phyloP scores from a whole-genome alignment of 2,113 vertebrate genomes.

The Gobiocypris rarus region DNA sequence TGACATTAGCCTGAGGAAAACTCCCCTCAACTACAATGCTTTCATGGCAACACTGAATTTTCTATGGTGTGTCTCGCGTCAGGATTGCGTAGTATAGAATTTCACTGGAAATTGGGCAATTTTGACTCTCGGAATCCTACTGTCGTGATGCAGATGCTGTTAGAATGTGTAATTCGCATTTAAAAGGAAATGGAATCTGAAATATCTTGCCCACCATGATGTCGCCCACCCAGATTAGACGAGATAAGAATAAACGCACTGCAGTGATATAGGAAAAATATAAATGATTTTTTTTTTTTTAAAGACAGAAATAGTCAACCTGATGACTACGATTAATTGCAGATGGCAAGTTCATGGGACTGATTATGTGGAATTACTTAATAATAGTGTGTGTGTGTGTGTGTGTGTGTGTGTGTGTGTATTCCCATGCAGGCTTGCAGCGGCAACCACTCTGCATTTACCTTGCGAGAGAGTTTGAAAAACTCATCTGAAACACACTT shows the following conservation, averaged over 20 bases:
- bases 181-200: neutral
- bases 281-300: too few relatives aligned
- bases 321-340: too few relatives aligned
- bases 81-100: neutral
- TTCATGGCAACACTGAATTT: neutral
- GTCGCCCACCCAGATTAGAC: neutral
- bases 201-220: too few relatives aligned
- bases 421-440: slow-evolving; percentile 12
- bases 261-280: neutral
- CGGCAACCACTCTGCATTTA: neutral
- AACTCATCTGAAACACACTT: slow-evolving; percentile 14
- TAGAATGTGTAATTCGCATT: neutral
- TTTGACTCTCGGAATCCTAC: neutral
- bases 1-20: too few relatives aligned
- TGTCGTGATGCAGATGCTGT: neutral
- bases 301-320: neutral
- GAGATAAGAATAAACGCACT: neutral
- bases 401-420: too few relatives aligned
- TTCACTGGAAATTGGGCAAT: neutral
- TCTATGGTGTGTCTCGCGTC: neutral
- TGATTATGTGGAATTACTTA: neutral
- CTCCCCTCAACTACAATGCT: too few relatives aligned
- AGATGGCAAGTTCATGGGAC: slow-evolving; percentile 15
- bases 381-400: too few relatives aligned
- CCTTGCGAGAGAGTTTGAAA: slow-evolving; percentile 11